Evolutionary conservation across 1,140 invertebrate species (phyloP).

Genomic region (Sminthurinus signatus): DNA sequence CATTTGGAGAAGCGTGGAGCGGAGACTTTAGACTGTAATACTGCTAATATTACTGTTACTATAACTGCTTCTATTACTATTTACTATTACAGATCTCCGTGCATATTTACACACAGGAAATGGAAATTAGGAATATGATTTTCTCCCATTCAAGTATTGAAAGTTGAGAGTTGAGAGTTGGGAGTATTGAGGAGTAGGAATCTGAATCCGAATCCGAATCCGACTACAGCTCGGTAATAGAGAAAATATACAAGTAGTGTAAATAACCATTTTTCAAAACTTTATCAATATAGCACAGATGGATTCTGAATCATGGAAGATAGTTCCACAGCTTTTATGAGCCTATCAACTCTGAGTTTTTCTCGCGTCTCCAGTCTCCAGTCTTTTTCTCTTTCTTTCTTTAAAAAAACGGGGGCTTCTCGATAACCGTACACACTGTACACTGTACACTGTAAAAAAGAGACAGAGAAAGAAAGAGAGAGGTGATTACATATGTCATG

Average conservation of each 20-base stretch:
- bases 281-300: constrained; percentile 42
- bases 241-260: no score
- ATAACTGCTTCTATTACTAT: no score
- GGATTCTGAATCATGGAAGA: constrained; percentile 39
- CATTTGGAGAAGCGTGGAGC: constrained; percentile 19
- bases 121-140: constrained; percentile 42
- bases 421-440: no score
- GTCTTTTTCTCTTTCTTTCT: background rate
- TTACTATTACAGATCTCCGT: constrained; percentile 5
- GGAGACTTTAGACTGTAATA: no score
- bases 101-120: constrained; percentile 42
- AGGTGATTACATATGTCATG: constrained; percentile 41
- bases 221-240: constrained; percentile 29
- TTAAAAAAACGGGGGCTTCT: constrained; percentile 23
- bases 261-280: constrained; percentile 42
- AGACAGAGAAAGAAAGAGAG: constrained; percentile 37
- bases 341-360: constrained; percentile 33
- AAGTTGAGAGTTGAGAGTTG: no score
- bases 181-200: no score
- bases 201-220: constrained; percentile 40
- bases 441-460: no score
- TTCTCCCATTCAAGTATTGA: no score
- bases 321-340: constrained; percentile 39
- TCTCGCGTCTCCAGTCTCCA: constrained; percentile 7
- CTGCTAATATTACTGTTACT: no score